Evolutionary conservation across 2,888 invertebrate species (phyloP).

Genomic region (Brachylomia viminalis): DNA sequence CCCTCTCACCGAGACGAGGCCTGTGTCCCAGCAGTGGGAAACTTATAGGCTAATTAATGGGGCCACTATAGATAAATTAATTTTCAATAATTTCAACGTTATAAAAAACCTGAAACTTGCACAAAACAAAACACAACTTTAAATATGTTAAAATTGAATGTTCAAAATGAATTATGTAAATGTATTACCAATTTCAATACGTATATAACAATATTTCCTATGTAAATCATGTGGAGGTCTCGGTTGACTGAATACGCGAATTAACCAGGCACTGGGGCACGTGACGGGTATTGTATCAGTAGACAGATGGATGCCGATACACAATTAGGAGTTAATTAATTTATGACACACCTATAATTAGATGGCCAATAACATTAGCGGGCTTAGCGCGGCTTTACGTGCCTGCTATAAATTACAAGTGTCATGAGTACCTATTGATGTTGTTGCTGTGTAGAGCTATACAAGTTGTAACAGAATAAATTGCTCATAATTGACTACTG

Average conservation of each 20-base stretch:
- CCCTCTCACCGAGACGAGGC: no score
- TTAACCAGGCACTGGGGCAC: conserved; percentile 67
- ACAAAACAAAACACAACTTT: conserved; percentile 8
- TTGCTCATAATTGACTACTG: no score
- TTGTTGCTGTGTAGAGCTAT: neutral
- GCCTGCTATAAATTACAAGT: conserved; percentile 72
- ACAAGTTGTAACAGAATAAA: no score
- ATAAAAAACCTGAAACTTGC: neutral
- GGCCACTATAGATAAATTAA: neutral
- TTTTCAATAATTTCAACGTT: neutral
- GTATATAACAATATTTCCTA: conserved; percentile 66
- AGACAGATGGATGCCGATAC: conserved; percentile 78
- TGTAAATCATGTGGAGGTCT: conserved; percentile 68
- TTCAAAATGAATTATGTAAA: conserved; percentile 61
- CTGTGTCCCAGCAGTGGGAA: no score
- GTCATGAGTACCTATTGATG: conserved; percentile 66
- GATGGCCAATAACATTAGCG: conserved; percentile 79
- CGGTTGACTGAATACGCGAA: conserved; percentile 69
- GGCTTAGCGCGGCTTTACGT: conserved; percentile 74
- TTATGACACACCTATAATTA: conserved; percentile 83
- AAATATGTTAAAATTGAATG: conserved; percentile 38
- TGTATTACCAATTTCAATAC: conserved; percentile 64
- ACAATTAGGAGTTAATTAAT: conserved; percentile 87
- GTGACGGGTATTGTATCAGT: conserved; percentile 64
- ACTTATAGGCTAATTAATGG: no score